Conservation (phyloP, 2,888 invertebrate species). For the Oligia latruncula region DNA sequence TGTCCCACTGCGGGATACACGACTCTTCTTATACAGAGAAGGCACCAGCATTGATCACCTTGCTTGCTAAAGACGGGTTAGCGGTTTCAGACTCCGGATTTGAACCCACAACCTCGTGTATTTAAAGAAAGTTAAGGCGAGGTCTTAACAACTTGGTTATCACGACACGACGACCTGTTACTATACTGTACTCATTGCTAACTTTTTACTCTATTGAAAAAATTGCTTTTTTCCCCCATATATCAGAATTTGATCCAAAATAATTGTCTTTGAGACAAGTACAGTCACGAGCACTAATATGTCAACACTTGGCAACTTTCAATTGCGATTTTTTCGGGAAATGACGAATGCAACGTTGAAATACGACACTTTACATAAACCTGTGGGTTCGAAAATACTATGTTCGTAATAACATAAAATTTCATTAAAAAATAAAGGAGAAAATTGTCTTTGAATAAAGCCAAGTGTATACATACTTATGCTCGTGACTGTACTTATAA, state of each 20-base stretch:
- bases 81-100: not conserved
- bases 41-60: not conserved
- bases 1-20: not conserved
- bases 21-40: not conserved
- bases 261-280: not conserved
- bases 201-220: not conserved
- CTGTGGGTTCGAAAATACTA: no score
- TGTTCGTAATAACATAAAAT: no score
- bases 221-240: no score
- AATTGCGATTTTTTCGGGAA: no score
- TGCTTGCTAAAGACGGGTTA: not conserved
- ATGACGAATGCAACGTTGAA: no score
- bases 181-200: not conserved
- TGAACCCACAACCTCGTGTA: not conserved
- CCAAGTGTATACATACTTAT: no score
- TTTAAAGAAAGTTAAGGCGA: not conserved
- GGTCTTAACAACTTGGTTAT: not conserved
- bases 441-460: no score
- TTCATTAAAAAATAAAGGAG: no score
- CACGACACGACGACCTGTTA: not conserved
- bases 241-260: no score
- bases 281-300: no score
- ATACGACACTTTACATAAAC: no score
- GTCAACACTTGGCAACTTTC: no score
- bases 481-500: not conserved